Base-by-base conservation (phyloP, 1,140 invertebrate species). In the Drosophila bifasciata region DNA sequence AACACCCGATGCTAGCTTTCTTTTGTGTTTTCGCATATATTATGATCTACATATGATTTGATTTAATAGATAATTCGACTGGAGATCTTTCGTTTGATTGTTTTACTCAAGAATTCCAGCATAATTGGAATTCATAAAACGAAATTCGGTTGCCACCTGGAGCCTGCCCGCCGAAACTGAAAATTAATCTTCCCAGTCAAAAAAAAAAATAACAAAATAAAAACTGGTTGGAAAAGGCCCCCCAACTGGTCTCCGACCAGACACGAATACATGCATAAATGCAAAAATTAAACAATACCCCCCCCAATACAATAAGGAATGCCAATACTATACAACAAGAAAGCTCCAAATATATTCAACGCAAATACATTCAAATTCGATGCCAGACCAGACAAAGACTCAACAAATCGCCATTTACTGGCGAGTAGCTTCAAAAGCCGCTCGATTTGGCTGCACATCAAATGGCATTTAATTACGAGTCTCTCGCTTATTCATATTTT, bases 181-280 rank as follows among this genome's bases (percentile, higher is more conserved):
- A 58, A 43, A 72, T 61, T 25, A 71, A 72, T 72, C 69, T 71
- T 71, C 43, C 71, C 9, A 7, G 41, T 8, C 13, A n/a, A 55
- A 19, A 55, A 48, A 16, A 43, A 32, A 13, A 0, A 39, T 53
- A 72, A 72, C 56, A 46, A 21, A 36, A 19, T 5, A 0, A 36
- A 70, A 72, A 72, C 68, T 72, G 68, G 68, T 72, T 72, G 49
- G 16, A 53, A 53, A 49, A 52, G 66, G 67, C 69, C 15, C 40
- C 28, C 40, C 28, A 21, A 67, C 48, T 46, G 62, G 64, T 67
- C 23, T 23, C 40, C 15, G 32, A 21, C 21, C 61, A 55, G 64
- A 55, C 64, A 68, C 49, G 55, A 67, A 68, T 67, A 68, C 64
- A 68, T 67, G 40, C 62, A 68, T 68, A 48, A 28, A 68, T 68